Base-by-base conservation (phyloP, 37 sponge, comb jelly and placozoan genomes). In the Geodia barretti region DNA sequence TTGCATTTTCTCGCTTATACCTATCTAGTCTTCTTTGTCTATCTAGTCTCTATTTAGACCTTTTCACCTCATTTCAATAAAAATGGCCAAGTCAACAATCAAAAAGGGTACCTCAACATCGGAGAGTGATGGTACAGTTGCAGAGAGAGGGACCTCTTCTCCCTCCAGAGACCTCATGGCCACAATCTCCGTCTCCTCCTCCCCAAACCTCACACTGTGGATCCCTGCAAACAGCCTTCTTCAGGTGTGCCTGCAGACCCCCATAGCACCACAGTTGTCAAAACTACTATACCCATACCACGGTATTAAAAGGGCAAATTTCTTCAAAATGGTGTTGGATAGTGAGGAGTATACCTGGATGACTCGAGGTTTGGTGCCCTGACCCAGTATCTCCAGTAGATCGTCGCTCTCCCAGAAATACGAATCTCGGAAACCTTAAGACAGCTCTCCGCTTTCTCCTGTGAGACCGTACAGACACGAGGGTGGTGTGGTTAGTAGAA, bases 171-270 rank as follows among this genome's bases (percentile, higher is more conserved):
- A 89, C 47, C 78, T 70, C 95, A 98, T 98, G 30, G 97, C 90
- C 11, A 89, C 32, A 37, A 97, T 94, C 41, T 39, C 36, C 8
- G 62, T 63, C 39, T 26, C 34, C 33, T 83, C 88, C 9, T 77
- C 63, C n/a, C 64, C 64, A 73, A 98, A 96, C 82, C 79, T 61
- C 11, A 98, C 99, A 1, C 77, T 84, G 80, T 96, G 93, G 62
- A 98, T 98, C 1, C 99, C 99, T 60, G 99, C 99, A 88, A 94
- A 98, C 62, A 98, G 88, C 76, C n/a, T 98, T 98, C 95, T 96
- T 96, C 66, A 98, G 88, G 79, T 96, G 97, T 23, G 93, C 74
- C 74, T 97, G 99, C 54, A 47, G 7, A 7, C 7, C 54, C 54
- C 7, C 54, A 47, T 14, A 47, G 11, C 7, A 47, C 54, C 54